phyloP scores from a whole-genome alignment of 2,797 vertebrate genomes.

The Leucoraja ocellata region DNA sequence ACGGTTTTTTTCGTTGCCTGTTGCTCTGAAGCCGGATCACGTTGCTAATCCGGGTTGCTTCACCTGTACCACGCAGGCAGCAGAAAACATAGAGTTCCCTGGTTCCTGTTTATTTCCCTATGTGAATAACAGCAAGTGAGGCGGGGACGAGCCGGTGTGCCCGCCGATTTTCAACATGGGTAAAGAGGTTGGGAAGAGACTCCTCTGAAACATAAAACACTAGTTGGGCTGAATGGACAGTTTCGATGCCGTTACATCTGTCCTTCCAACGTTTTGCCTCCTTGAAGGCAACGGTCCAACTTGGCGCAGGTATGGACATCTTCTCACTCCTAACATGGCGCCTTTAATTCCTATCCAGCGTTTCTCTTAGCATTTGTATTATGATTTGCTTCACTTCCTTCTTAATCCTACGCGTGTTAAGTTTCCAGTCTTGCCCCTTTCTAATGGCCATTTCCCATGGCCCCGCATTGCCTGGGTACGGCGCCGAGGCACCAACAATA shows the following conservation, averaged over 20 bases:
- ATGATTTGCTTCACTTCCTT: not conserved
- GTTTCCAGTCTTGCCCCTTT: not conserved
- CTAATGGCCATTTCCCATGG: not conserved
- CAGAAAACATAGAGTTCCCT: not conserved
- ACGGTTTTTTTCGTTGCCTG: not conserved
- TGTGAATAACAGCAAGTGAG: not conserved
- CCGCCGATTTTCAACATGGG: not conserved
- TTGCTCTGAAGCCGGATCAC: not conserved
- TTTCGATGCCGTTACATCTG: not conserved
- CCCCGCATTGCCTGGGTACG: not conserved
- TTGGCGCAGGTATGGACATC: not conserved
- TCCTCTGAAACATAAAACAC: not conserved
- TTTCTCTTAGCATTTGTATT: not conserved
- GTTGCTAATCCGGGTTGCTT: not conserved
- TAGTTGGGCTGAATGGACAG: not conserved
- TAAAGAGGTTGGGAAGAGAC: not conserved
- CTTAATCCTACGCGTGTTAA: not conserved
- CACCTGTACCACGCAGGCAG: too few species aligned
- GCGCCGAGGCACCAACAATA: not conserved
- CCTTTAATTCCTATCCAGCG: not conserved
- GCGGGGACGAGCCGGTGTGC: not conserved
- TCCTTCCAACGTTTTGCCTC: not conserved
- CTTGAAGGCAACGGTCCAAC: not conserved
- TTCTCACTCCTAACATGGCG: too few species aligned
- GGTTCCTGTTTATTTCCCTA: not conserved